Evolutionary conservation across 2,113 vertebrate species (phyloP).

Genomic region (Symphodus melops): DNA sequence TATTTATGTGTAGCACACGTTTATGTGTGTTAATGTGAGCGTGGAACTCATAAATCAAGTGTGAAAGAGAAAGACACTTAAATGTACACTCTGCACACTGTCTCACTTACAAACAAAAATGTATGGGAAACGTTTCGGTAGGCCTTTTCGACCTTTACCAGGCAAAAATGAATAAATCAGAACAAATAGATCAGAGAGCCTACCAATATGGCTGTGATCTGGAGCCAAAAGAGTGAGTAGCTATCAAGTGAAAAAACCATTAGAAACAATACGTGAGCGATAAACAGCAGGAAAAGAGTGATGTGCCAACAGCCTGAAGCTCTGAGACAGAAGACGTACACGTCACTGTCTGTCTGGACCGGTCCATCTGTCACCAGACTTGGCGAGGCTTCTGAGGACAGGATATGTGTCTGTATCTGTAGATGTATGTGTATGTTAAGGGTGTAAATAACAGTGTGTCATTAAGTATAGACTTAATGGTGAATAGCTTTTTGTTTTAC

Average conservation of each 20-base stretch:
- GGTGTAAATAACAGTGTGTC: not conserved
- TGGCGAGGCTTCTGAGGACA: slow-evolving; percentile 41
- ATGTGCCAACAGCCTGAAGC: slow-evolving; percentile 35
- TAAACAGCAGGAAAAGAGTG: slow-evolving; percentile 6
- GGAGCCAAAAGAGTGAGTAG: slow-evolving; percentile 49
- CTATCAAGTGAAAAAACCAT: slow-evolving; percentile 25
- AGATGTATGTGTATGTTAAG: slow-evolving; percentile 4
- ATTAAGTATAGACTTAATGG: too few species aligned
- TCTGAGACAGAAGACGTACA: slow-evolving; percentile 9
- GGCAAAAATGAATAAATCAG: slow-evolving; percentile 9
- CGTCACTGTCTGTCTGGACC: slow-evolving; percentile 34
- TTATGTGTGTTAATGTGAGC: not conserved
- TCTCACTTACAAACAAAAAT: too few species aligned
- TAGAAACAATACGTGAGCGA: slow-evolving; percentile 16
- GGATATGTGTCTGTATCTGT: slow-evolving; percentile 12
- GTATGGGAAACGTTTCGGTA: too few species aligned
- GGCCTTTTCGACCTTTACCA: too few species aligned
- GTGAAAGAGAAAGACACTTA: not conserved
- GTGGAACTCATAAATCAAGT: not conserved
- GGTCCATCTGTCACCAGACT: slow-evolving; percentile 8
- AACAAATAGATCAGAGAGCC: slow-evolving; percentile 2
- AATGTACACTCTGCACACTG: too few species aligned
- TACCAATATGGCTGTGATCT: slow-evolving; percentile 14
- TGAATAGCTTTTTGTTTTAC: too few species aligned
- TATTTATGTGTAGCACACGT: not conserved